phyloP scores from a whole-genome alignment of 1,140 invertebrate genomes.

The Platorchestia sp. region DNA sequence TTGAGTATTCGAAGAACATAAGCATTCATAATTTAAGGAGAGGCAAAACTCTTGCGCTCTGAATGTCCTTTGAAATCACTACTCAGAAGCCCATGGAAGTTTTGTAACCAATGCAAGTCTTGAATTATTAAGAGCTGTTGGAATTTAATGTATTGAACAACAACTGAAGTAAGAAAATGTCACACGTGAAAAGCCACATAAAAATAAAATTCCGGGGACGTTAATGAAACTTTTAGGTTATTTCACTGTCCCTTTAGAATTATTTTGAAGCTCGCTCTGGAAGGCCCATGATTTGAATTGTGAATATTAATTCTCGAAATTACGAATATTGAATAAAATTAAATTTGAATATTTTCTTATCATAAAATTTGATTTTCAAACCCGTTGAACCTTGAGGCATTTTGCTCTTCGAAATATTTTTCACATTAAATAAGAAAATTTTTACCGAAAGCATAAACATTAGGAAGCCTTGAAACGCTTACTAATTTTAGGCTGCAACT shows the following conservation, averaged over 20 bases:
- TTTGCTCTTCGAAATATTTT: not conserved
- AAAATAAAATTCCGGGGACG: not conserved
- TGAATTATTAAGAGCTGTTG: not conserved
- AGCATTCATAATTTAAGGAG: too few species aligned
- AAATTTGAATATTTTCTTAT: not conserved
- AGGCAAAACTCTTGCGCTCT: too few species aligned
- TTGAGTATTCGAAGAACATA: too few species aligned
- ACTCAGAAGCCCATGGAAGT: not conserved
- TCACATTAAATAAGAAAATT: too few species aligned
- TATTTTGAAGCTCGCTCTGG: not conserved
- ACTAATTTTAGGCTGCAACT: not conserved
- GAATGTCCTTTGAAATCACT: too few species aligned
- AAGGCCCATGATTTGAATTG: not conserved
- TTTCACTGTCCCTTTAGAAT: not conserved
- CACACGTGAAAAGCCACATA: not conserved
- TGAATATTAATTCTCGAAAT: too few species aligned
- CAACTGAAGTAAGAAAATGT: not conserved
- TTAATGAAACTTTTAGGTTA: not conserved
- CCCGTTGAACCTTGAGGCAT: not conserved
- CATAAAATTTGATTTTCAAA: not conserved
- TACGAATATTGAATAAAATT: not conserved
- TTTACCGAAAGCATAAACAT: not conserved
- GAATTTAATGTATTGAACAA: not conserved
- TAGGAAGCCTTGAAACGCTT: not conserved
- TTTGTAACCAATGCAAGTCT: not conserved